Conservation (phyloP, 2,797 vertebrate genomes). For the Mionectes olivaceus region DNA sequence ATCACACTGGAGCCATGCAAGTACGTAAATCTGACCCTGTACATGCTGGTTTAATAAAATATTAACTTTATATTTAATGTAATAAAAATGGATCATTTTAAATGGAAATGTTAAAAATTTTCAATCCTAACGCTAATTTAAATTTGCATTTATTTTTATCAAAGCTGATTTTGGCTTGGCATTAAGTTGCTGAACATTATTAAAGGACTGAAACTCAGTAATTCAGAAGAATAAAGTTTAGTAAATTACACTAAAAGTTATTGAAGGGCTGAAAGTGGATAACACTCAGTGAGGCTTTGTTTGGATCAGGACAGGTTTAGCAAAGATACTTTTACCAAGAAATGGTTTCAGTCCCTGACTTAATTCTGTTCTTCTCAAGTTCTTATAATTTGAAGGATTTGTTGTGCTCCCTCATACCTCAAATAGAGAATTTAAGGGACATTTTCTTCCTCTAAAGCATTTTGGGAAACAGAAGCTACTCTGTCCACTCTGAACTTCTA, state of each 20-base stretch:
- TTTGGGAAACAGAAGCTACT: not conserved
- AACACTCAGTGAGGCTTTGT: not conserved
- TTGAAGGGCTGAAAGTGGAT: not conserved
- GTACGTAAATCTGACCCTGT: not conserved
- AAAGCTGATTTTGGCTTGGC: not conserved
- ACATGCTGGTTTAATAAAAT: not conserved
- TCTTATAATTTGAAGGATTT: not conserved
- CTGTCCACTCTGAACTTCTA: not conserved
- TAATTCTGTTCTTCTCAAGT: not conserved
- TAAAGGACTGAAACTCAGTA: not conserved
- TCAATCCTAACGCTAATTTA: not conserved
- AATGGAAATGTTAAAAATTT: not conserved
- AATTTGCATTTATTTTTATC: not conserved
- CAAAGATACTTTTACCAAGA: not conserved
- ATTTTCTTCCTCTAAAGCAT: not conserved
- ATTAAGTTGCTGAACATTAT: not conserved
- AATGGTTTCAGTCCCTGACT: not conserved
- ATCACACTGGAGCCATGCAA: not conserved
- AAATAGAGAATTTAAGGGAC: not conserved
- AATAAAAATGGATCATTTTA: not conserved
- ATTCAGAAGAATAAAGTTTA: not conserved
- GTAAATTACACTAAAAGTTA: not conserved
- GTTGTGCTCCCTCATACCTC: not conserved
- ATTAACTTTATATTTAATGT: not conserved
- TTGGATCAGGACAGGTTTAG: not conserved